A percentile compares a stretch with the other conserved stretches of the same genome.
phyloP scores from a whole-genome alignment of 2,113 vertebrate species.

The Amphilophus citrinellus region DNA sequence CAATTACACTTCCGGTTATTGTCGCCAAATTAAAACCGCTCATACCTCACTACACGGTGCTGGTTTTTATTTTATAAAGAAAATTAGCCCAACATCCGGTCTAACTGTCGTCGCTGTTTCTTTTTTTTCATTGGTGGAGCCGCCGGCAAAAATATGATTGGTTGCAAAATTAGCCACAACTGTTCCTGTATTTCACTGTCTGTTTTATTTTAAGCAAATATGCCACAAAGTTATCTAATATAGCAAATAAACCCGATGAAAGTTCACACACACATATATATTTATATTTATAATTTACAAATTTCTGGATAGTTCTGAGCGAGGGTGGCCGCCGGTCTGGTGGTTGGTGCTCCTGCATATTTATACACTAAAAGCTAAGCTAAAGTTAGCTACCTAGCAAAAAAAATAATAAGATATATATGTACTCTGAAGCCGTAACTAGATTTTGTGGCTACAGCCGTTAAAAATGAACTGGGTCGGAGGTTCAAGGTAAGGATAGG shows the following conservation, averaged over 20 bases:
- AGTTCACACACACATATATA: too few species aligned
- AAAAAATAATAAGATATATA: not conserved
- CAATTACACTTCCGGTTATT: constrained; percentile 7
- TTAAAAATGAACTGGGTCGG: constrained; percentile 90
- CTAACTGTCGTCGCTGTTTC: not conserved
- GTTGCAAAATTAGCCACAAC: constrained; percentile 20
- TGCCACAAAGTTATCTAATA: too few species aligned
- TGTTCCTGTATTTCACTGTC: not conserved
- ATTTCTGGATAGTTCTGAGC: not conserved
- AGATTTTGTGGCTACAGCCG: not conserved
- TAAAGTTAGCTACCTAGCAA: not conserved
- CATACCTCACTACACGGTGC: not conserved
- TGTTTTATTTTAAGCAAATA: not conserved
- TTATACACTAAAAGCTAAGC: not conserved
- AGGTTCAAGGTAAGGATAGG: constrained; percentile 81
- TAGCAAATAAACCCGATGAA: not conserved
- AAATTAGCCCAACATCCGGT: not conserved
- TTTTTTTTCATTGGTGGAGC: constrained; percentile 54
- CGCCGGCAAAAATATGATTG: constrained; percentile 56
- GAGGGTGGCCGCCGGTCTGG: fast-evolving
- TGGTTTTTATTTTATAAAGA: constrained; percentile 7
- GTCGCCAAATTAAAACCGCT: constrained; percentile 42
- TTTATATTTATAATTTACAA: not conserved
- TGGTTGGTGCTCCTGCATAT: not conserved
- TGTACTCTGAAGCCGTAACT: not conserved